phyloP scores from a whole-genome alignment of 37 sponge, comb jelly and placozoan species.

The Spongilla lacustris region DNA sequence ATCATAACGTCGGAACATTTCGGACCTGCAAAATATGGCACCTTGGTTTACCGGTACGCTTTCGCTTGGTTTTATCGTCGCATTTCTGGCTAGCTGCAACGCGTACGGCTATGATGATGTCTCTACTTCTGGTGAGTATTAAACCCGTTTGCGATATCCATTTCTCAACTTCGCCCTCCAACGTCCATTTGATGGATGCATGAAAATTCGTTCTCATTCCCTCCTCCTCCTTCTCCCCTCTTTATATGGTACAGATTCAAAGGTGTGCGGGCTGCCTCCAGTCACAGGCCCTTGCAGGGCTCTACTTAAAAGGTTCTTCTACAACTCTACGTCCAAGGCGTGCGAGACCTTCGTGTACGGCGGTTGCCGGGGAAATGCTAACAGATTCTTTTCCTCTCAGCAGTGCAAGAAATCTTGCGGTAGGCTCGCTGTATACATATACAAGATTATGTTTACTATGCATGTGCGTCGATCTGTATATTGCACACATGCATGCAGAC shows the following conservation, averaged over 20 bases:
- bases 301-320: not conserved
- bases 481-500: not conserved
- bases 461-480: not conserved
- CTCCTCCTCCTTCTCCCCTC: not conserved
- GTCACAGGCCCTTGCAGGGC: conserved; percentile 8
- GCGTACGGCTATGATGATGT: not conserved
- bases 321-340: not conserved
- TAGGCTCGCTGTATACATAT: not conserved
- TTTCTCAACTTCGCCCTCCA: too few relatives aligned
- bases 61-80: not conserved
- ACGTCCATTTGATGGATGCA: not conserved
- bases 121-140: not conserved
- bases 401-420: not conserved
- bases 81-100: not conserved
- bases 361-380: conserved; percentile 11
- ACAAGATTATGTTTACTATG: too few relatives aligned
- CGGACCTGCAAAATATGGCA: too few relatives aligned
- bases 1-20: too few relatives aligned
- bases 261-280: not conserved
- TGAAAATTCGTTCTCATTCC: not conserved
- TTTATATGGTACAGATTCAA: not conserved
- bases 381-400: not conserved
- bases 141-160: not conserved
- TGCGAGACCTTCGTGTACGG: conserved; percentile 14
- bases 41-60: not conserved